Evolutionary conservation across 2,113 vertebrate species (phyloP).

Genomic region (Chloropsis hardwickii): DNA sequence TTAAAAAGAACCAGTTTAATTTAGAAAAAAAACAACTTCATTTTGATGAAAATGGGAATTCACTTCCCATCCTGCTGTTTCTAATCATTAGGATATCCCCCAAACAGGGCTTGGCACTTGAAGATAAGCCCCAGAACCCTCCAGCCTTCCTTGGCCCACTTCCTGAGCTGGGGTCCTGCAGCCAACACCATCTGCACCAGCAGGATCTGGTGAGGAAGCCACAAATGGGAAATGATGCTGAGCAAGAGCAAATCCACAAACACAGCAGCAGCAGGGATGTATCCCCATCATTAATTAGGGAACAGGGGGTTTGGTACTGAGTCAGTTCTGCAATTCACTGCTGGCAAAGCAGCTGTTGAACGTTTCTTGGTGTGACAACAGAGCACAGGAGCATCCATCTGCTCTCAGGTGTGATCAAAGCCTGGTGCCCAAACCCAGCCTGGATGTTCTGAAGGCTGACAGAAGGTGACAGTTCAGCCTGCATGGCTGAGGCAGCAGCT

Average conservation of each 20-base stretch:
- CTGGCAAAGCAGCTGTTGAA: not conserved
- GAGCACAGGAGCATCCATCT: not conserved
- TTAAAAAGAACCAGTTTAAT: not conserved
- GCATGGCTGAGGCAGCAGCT: not conserved
- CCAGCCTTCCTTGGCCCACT: not conserved
- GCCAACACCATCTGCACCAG: not conserved
- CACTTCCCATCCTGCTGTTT: not conserved
- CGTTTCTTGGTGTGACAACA: not conserved
- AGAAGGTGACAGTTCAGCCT: not conserved
- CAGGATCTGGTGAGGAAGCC: not conserved
- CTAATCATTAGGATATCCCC: not conserved
- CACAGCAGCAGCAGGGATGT: not conserved
- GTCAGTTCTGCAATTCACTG: not conserved
- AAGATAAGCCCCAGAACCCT: not conserved
- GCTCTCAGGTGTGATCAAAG: not conserved
- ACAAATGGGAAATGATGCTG: not conserved
- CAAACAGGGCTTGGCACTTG: not conserved
- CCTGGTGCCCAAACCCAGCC: not conserved
- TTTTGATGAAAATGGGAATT: not conserved
- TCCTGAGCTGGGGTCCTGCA: not conserved
- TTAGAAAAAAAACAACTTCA: not conserved
- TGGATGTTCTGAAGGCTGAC: not conserved
- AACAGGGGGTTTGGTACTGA: fast-evolving
- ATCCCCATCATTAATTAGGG: fast-evolving
- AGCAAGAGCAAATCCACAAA: not conserved